Evolutionary conservation across 2,888 invertebrate genomes (phyloP), one percentile per base, ranked within the genome.

Genomic region (Sminthurides aquaticus): DNA sequence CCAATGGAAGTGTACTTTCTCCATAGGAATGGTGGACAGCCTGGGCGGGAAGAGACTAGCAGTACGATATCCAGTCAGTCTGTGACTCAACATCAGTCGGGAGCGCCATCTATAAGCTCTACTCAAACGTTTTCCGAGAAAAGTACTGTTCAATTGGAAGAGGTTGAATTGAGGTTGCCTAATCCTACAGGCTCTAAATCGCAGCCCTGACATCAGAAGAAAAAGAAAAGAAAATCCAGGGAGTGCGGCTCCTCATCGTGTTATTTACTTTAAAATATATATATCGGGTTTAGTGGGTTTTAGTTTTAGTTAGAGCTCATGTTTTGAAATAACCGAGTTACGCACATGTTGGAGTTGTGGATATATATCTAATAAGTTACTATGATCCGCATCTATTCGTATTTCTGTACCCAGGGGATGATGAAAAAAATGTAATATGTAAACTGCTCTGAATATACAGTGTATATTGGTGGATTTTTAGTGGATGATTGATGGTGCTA

Each of bases 1-100:
- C 92, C 94, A 1, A 94, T 94, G 93, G 87, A 92, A 77, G 91
- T 92, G 24, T 94, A 92, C 89, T 90, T 92, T 80, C 80, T 52
- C 15, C 43, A 43, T 8, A 8, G 43, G 18, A 5, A 49, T 11
- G 57, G 48, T 3, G 57, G 22, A 20, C 20, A 57, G 20, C 1
- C 29, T 1, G 18, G 3, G 3, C 3, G 2, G 29, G 52, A 60
- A 8, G 49, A 49, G 3, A 25, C n/a, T 24, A 22, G 15, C 22
- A 26, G 34, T 22, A 58, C 43, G 1, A 3, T 2, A 1, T 29
- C 29, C 22, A 43, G 28, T 2, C 15, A 43, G 5, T 34, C 22
- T 20, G 43, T 43, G 11, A 52, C 3, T 22, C 52, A 52, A 22
- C 8, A 52, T 5, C 5, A 52, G 52, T 52, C 52, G 5, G n/a